These are phyloP conservation scores for Ivindomyrus marchei DNA, from an alignment of 2,113 vertebrate species.

Conservation along the genomic window DNA sequence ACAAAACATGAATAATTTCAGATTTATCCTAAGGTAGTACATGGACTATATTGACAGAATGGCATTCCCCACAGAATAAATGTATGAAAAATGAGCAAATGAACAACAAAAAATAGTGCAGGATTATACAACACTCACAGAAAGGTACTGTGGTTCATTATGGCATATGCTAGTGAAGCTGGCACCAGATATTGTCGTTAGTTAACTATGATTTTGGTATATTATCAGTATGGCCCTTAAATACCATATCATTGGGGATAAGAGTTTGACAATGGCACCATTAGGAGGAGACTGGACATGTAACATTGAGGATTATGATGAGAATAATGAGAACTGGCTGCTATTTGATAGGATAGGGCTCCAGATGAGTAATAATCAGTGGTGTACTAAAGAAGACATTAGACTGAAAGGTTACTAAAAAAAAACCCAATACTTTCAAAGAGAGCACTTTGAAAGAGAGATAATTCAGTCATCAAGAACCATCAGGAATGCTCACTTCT, in stretches of 20 bases:
- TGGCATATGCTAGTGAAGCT: not conserved
- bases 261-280: not conserved
- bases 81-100: not conserved
- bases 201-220: not conserved
- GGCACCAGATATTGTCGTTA: not conserved
- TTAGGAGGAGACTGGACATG: not conserved
- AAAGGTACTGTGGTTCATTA: not conserved
- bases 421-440: not conserved
- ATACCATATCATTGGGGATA: not conserved
- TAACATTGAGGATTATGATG: not conserved
- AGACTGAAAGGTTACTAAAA: not conserved
- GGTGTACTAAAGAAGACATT: not conserved
- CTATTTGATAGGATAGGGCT: not conserved
- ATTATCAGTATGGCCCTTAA: not conserved
- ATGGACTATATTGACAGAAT: not conserved
- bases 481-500: not conserved
- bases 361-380: not conserved
- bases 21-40: not conserved
- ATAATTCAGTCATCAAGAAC: not conserved
- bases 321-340: not conserved
- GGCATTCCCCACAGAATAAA: not conserved
- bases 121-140: not conserved
- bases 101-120: not conserved
- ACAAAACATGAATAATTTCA: slow-evolving; percentile 6
- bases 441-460: not conserved